Conservation (phyloP, 2,888 invertebrate genomes). For the Trissolcus brochymenae region DNA sequence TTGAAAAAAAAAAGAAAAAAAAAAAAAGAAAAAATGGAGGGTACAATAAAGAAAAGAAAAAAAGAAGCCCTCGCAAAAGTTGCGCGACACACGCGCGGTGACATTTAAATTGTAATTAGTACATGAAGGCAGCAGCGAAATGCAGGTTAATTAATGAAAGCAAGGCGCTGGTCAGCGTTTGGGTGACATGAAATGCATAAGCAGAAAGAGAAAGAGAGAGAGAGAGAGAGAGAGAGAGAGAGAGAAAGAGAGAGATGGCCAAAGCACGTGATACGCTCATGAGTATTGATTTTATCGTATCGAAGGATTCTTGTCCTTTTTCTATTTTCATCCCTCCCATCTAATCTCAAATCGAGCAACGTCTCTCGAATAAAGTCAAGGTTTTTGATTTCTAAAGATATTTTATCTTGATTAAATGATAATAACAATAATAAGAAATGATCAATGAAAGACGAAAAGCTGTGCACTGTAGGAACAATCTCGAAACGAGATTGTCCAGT, state of each 20-base stretch:
- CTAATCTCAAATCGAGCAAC: constrained; percentile 3
- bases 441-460: no score
- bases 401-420: no score
- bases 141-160: constrained; percentile 30
- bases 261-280: constrained; percentile 18
- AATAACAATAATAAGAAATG: no score
- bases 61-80: not conserved
- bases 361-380: constrained; percentile 10
- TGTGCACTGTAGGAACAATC: no score
- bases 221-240: not conserved
- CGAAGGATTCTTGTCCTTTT: constrained; percentile 10
- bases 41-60: not conserved
- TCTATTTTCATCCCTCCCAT: constrained; percentile 7
- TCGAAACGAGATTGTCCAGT: no score
- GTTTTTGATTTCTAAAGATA: no score
- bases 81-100: constrained; percentile 7
- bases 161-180: constrained; percentile 28
- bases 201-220: constrained; percentile 10
- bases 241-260: constrained; percentile 5
- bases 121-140: constrained; percentile 17
- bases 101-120: constrained; percentile 8
- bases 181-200: constrained; percentile 23
- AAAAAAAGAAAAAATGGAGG: no score
- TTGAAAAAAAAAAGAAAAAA: no score
- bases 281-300: constrained; percentile 19